Evolutionary conservation across 1,140 invertebrate species (phyloP).

Genomic region (Solenopsis invicta): DNA sequence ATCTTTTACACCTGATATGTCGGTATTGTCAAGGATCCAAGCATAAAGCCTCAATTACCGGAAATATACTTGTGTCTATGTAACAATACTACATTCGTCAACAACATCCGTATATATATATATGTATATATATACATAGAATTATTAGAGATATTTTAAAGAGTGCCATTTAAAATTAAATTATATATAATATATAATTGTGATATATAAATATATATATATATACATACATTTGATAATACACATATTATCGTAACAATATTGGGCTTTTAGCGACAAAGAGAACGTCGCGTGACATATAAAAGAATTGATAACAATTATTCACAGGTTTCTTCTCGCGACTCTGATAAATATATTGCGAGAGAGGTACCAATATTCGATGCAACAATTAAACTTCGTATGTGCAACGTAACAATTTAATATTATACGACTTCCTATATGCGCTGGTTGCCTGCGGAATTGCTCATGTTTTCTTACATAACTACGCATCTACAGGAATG

Average conservation of each 20-base stretch:
- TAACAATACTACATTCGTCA: constrained; percentile 51
- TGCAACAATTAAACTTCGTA: constrained; percentile 45
- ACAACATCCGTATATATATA: constrained; percentile 38
- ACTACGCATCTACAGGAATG: not conserved
- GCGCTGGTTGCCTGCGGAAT: not conserved
- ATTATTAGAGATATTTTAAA: constrained; percentile 12
- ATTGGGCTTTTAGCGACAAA: constrained; percentile 38
- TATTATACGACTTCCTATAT: not conserved
- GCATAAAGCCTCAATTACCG: constrained; percentile 43
- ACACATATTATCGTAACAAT: constrained; percentile 40
- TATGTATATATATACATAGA: constrained; percentile 1
- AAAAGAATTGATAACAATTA: constrained; percentile 54
- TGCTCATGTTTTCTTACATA: not conserved
- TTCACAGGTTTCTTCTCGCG: not conserved
- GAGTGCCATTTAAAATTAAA: constrained; percentile 5
- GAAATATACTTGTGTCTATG: constrained; percentile 36
- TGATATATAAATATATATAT: not conserved
- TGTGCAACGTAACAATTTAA: constrained; percentile 34
- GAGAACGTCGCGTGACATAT: constrained; percentile 41
- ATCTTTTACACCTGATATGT: constrained; percentile 47
- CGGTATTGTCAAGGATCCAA: constrained; percentile 58
- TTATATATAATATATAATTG: not conserved
- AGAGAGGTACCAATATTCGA: constrained; percentile 39
- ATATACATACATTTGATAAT: constrained; percentile 36
- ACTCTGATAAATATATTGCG: constrained; percentile 24